A percentile compares a stretch with the other conserved stretches of the same genome.
These are phyloP conservation scores for Caenorhabditis doughertyi DNA, from an alignment of 2,888 invertebrate genomes.

Conservation along the genomic window DNA sequence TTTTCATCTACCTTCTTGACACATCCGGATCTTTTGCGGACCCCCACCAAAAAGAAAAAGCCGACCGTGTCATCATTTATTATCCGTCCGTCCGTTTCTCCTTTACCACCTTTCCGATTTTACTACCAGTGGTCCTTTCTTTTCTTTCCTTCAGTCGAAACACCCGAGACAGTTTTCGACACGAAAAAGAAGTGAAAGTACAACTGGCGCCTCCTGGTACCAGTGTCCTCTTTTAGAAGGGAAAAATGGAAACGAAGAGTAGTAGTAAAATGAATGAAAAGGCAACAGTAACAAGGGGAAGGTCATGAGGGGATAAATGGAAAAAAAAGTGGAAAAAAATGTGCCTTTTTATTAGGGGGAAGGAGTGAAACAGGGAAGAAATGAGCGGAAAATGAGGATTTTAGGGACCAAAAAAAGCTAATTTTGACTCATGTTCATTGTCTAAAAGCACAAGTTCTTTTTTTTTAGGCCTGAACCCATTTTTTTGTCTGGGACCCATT, in stretches of 20 bases:
- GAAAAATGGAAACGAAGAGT: background rate
- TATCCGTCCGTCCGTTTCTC: background rate
- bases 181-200: slow-evolving; percentile 35
- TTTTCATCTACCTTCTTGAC: background rate
- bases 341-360: background rate
- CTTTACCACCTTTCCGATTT: background rate
- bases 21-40: background rate
- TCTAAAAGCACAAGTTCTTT: no score
- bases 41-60: background rate
- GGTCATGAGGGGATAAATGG: background rate
- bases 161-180: background rate
- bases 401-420: no score
- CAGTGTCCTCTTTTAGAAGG: slow-evolving; percentile 30
- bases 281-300: background rate
- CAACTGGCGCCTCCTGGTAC: slow-evolving; percentile 37
- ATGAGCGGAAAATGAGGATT: background rate
- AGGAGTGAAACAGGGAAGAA: no score
- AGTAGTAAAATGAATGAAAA: background rate
- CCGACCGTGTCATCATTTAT: slow-evolving; percentile 5
- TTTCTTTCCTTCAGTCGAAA: no score
- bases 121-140: background rate
- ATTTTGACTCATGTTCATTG: no score
- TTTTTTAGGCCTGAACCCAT: no score
- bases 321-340: background rate
- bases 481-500: no score